Percentiles rank a stretch among this genome's conserved stretches.
These are phyloP conservation scores for Hemistola chrysoprasaria DNA, from an alignment of 2,888 invertebrate species.

Conservation along the genomic window DNA sequence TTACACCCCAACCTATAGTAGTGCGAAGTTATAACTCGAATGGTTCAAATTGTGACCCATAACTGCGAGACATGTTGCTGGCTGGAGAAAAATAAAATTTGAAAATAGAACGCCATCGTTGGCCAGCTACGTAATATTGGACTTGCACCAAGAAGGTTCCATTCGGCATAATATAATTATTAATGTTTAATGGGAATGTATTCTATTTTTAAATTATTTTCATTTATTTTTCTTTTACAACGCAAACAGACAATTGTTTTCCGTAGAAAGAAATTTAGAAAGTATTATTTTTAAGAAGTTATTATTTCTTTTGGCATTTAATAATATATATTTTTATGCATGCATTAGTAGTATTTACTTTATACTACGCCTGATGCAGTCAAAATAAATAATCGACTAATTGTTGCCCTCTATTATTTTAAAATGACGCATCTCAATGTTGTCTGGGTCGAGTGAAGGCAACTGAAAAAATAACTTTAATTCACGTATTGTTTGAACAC, in stretches of 20 bases:
- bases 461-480: constrained; percentile 53
- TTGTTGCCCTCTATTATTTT: constrained; percentile 22
- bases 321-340: too few species aligned
- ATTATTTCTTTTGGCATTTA: too few species aligned
- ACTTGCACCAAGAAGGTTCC: constrained; percentile 27
- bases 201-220: constrained; percentile 3
- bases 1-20: constrained; percentile 33
- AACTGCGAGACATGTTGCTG: constrained; percentile 67
- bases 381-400: constrained; percentile 16
- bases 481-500: constrained; percentile 40
- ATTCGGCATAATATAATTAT: constrained; percentile 10
- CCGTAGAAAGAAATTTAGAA: too few species aligned
- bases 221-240: too few species aligned
- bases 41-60: constrained; percentile 79
- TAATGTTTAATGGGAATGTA: not conserved
- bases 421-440: constrained; percentile 47
- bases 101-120: constrained; percentile 38
- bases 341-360: too few species aligned
- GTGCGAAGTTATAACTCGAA: constrained; percentile 69
- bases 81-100: constrained; percentile 56
- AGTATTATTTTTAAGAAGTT: too few species aligned
- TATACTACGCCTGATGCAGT: not conserved
- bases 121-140: constrained; percentile 33
- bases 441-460: constrained; percentile 55
- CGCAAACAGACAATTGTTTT: too few species aligned